phyloP scores from a whole-genome alignment of 1,140 invertebrate genomes.

The Magallana gigas region DNA sequence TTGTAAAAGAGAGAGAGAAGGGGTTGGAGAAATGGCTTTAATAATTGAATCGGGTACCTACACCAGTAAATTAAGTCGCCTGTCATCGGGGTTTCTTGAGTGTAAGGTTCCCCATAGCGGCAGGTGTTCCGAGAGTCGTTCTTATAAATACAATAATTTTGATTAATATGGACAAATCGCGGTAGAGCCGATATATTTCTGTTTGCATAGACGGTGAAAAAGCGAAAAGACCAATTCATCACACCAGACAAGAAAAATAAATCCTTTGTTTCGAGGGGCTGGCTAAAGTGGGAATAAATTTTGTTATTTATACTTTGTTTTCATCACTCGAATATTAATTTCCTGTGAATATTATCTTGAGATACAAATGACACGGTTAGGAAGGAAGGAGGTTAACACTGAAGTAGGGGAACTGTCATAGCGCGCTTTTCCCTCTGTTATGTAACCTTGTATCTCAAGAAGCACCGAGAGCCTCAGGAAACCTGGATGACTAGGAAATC shows the following conservation, averaged over 20 bases:
- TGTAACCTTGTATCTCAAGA: too few species aligned
- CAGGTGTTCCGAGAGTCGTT: background rate
- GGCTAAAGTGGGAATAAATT: constrained; percentile 19
- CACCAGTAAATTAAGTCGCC: constrained; percentile 29
- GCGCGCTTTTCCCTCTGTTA: background rate
- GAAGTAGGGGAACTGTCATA: background rate
- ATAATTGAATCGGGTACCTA: constrained; percentile 13
- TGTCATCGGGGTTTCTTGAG: constrained; percentile 19
- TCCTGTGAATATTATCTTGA: constrained; percentile 31
- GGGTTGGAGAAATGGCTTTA: background rate
- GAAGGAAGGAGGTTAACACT: background rate
- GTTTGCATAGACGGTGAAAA: constrained; percentile 17
- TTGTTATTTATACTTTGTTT: constrained; percentile 22
- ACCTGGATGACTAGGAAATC: too few species aligned
- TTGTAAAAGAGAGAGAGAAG: background rate
- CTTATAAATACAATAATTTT: constrained; percentile 32
- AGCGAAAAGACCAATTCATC: constrained; percentile 13
- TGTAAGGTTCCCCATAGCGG: constrained; percentile 10
- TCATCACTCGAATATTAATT: constrained; percentile 36
- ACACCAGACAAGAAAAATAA: constrained; percentile 24
- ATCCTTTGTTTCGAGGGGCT: constrained; percentile 31
- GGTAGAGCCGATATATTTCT: constrained; percentile 28
- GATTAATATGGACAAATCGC: constrained; percentile 34
- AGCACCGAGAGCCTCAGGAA: too few species aligned
- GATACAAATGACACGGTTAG: constrained; percentile 20